Evolutionary conservation across 2,888 invertebrate genomes (phyloP), one percentile per base, ranked within the genome.

Genomic region (Steinernema hermaphroditum): DNA sequence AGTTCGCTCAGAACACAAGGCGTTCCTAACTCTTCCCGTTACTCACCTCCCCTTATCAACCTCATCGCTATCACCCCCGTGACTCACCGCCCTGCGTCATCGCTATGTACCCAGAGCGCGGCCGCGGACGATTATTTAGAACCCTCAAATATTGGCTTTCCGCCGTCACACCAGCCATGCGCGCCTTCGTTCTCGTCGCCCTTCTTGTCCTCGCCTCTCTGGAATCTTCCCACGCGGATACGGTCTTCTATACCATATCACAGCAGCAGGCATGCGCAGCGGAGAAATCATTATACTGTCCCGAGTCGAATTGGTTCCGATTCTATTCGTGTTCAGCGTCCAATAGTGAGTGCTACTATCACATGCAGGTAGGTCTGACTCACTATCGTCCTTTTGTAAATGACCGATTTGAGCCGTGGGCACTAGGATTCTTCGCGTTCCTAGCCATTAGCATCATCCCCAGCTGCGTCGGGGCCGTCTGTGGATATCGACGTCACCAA

Each of bases 111-210:
- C 24, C 19, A 12, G 27, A 29, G 32, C 62, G 29, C 62, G 19
- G 27, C 27, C 34, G 62, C 9, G 24, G n/a, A 22, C n/a, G 32
- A 16, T n/a, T 62, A 62, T 62, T 29, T 62, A 62, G 62, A 62
- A 62, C 62, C 9, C 32, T 9, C 29, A 24, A 62, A 62, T 32
- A 29, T 62, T 62, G 29, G 62, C 34, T 62, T 32, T 62, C n/a
- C 19, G 50, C 62, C 62, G 16, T 62, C 62, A 62, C 16, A 32
- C 62, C 32, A 62, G 62, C 62, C 16, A 62, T 62, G 62, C 62
- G 19, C 32, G 27, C 19, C 62, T 16, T 62, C 29, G 9, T 62
- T 19, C 29, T 24, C 29, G 32, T 62, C 19, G 62, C 62, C 27
- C 27, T 62, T 19, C 19, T 62, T 16, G 62, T 27, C 27, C 16